Evolutionary conservation across 2,888 invertebrate species (phyloP).

Genomic region (Lepidocyrtoides sp.): DNA sequence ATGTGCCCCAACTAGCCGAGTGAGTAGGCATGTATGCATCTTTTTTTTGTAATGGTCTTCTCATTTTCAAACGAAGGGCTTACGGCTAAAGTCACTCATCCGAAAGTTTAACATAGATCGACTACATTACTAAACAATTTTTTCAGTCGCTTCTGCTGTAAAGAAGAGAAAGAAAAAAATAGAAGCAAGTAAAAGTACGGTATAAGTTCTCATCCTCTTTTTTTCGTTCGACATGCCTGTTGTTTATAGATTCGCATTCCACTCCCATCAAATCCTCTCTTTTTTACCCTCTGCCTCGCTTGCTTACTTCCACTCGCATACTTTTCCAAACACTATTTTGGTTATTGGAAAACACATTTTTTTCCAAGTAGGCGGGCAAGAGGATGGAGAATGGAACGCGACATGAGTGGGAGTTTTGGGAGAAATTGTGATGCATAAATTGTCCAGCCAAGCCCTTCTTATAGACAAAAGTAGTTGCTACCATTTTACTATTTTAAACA

Average conservation of each 20-base stretch:
- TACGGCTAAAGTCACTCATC: slow-evolving; percentile 37
- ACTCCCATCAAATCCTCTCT: slow-evolving; percentile 34
- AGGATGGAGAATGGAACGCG: slow-evolving; percentile 16
- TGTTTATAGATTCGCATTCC: slow-evolving; percentile 66
- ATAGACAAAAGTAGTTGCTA: neutral
- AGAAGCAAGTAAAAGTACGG: neutral
- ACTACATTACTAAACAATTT: slow-evolving; percentile 46
- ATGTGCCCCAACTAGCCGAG: neutral
- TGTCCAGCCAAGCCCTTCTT: slow-evolving; percentile 1
- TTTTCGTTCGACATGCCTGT: slow-evolving; percentile 40
- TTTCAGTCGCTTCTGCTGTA: slow-evolving; percentile 6
- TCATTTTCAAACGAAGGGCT: slow-evolving; percentile 34
- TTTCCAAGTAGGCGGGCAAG: neutral
- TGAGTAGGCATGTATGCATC: slow-evolving; percentile 2
- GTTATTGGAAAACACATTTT: slow-evolving; percentile 35
- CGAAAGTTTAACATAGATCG: slow-evolving; percentile 37
- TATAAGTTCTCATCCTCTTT: neutral
- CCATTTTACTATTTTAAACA: no score
- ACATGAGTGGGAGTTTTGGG: slow-evolving; percentile 14
- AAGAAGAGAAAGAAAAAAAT: neutral
- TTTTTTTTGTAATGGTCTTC: slow-evolving; percentile 44
- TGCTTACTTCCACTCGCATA: slow-evolving; percentile 11
- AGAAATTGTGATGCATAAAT: slow-evolving; percentile 34
- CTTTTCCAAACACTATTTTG: slow-evolving; percentile 18
- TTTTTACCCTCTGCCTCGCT: neutral